phyloP scores from a whole-genome alignment of 2,113 vertebrate genomes.

The Calidris pygmaea region DNA sequence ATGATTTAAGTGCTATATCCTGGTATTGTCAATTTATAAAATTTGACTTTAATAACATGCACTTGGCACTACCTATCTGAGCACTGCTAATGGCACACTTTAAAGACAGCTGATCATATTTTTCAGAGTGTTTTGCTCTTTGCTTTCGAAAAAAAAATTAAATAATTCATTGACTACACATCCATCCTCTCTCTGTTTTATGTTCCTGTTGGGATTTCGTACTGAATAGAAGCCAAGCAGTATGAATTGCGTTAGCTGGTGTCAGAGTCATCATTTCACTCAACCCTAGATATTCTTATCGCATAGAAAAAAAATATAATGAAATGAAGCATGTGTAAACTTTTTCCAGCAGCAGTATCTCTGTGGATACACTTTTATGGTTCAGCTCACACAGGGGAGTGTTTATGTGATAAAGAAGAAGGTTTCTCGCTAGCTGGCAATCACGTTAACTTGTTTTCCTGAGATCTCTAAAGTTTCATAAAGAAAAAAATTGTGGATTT shows the following conservation, averaged over 20 bases:
- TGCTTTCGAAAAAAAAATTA: background rate
- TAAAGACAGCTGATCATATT: background rate
- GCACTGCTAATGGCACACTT: background rate
- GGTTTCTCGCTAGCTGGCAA: slow-evolving; percentile 4
- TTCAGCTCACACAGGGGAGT: background rate
- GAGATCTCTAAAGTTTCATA: slow-evolving; percentile 17
- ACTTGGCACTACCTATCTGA: background rate
- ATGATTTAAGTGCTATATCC: background rate
- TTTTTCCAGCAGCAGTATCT: background rate
- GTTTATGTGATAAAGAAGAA: background rate
- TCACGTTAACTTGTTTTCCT: slow-evolving; percentile 13
- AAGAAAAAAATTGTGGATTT: slow-evolving; percentile 12
- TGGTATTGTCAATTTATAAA: background rate
- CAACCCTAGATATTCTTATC: background rate
- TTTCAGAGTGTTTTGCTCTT: background rate
- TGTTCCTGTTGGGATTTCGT: background rate
- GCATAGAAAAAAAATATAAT: background rate
- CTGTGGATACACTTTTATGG: background rate
- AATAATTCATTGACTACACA: background rate
- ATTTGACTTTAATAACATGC: background rate
- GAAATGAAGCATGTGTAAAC: slow-evolving; percentile 13
- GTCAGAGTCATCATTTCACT: background rate
- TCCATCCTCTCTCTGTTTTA: background rate
- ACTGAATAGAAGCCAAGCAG: background rate
- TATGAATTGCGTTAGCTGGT: background rate